Conservation (phyloP, 2,113 vertebrate species). For the Malaclemys terrapin region DNA sequence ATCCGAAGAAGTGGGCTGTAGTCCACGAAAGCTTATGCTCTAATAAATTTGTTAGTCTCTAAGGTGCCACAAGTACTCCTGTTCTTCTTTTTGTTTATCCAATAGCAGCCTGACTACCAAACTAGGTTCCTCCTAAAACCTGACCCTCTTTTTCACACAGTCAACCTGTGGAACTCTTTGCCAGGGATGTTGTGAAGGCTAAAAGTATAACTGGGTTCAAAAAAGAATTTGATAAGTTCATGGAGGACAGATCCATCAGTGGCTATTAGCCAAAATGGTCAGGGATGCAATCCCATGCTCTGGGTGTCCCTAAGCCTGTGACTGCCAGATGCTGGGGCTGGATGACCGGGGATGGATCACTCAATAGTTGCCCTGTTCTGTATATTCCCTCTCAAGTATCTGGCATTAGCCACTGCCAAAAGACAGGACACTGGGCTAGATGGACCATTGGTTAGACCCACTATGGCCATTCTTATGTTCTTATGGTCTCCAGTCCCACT, state of each 20-base stretch:
- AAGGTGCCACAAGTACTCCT: no score
- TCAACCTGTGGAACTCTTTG: neutral
- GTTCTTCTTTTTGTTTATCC: no score
- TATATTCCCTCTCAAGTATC: neutral
- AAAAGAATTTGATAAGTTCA: neutral
- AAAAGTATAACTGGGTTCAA: neutral
- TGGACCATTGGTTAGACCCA: neutral
- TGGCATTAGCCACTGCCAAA: neutral
- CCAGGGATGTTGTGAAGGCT: neutral
- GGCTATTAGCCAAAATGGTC: neutral
- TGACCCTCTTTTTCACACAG: neutral
- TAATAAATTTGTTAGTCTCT: no score
- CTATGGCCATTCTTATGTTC: neutral
- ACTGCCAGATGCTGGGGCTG: neutral
- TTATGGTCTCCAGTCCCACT: neutral
- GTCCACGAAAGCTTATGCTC: no score
- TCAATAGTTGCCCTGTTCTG: neutral
- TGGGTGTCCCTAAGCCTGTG: neutral
- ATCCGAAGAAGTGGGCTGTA: no score
- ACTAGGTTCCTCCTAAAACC: neutral
- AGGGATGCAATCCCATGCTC: neutral
- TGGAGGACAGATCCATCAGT: neutral
- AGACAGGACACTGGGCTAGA: neutral
- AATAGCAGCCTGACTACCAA: neutral
- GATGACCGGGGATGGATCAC: neutral